Conservation (phyloP, 2,888 invertebrate genomes). For the Idaea aversata region DNA sequence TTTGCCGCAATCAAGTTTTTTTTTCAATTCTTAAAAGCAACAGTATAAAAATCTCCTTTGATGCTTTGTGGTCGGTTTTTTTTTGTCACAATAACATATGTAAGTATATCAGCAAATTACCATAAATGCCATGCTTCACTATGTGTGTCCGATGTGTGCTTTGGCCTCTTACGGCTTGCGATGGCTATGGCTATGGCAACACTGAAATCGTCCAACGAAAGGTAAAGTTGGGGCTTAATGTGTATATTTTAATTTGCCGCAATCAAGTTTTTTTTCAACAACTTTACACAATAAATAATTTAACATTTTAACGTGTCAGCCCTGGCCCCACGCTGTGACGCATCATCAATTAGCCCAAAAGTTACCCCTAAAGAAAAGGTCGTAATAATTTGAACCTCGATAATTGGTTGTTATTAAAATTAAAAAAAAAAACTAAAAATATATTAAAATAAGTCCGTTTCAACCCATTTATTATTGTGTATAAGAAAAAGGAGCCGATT, state of each 20-base stretch:
- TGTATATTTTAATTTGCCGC: too few species aligned
- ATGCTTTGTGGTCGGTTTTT: too few species aligned
- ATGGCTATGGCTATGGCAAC: too few species aligned
- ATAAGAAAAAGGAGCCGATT: constrained; percentile 42
- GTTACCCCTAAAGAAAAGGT: constrained; percentile 65
- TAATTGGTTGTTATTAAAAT: constrained; percentile 67
- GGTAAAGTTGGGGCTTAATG: too few species aligned
- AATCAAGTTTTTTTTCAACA: constrained; percentile 7
- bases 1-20: background rate
- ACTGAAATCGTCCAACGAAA: too few species aligned
- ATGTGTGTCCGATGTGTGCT: too few species aligned
- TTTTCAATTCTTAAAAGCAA: constrained; percentile 6
- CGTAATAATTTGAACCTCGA: constrained; percentile 59
- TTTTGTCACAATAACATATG: too few species aligned
- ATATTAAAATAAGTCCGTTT: constrained; percentile 56
- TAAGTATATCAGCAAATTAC: too few species aligned
- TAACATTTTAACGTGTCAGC: constrained; percentile 32
- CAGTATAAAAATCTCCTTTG: too few species aligned
- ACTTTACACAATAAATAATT: background rate
- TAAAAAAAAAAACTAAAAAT: constrained; percentile 65
- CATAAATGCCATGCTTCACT: too few species aligned
- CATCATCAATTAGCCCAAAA: constrained; percentile 75
- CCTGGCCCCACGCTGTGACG: constrained; percentile 58
- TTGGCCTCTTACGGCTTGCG: too few species aligned
- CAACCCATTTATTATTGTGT: constrained; percentile 68